Evolutionary conservation across 2,888 invertebrate species (phyloP), one percentile per base, ranked within the genome.

Genomic region (Megalurothrips usitatus): DNA sequence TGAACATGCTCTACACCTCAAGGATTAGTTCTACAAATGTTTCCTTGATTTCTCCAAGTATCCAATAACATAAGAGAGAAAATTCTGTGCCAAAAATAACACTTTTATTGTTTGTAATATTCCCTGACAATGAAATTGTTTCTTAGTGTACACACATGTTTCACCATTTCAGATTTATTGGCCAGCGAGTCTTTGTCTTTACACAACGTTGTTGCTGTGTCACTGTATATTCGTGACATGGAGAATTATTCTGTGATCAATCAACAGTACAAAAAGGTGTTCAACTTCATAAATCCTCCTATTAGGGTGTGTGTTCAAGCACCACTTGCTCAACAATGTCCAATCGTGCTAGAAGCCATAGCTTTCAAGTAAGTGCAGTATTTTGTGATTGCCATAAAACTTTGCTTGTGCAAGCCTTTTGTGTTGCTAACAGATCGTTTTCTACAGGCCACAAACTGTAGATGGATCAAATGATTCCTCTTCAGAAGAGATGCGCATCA

Each of bases 161-260:
- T 43, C 6, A 12, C 78, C 19, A 28, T 28, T 89, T 81, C 87
- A 92, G 92, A 86, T 84, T 85, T 90, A 82, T 86, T 92, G 79
- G 86, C 87, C 12, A 87, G 88, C 1, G 87, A 90, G 84, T 87
- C 88, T 58, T 87, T 91, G 84, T 87, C 88, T 47, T 86, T 94
- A 81, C 87, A 88, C 81, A 92, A 96, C 86, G 89, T 97, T 80
- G 94, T 95, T 85, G 93, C 94, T 68, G 92, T 97, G 80, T 94
- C 94, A 83, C 90, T 97, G 85, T 97, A 94, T 86, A 92, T 98
- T 85, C 90, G 92, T 79, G 93, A 94, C 84, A 96, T 98, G 93
- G 89, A 89, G 0, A 91, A 94, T 84, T 98, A 96, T 87, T 89
- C 91, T 0, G 89, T 90, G 12, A 88, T 97, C 83, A 98, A 97